phyloP scores from a whole-genome alignment of 2,113 vertebrate genomes.

The Stegastes partitus region DNA sequence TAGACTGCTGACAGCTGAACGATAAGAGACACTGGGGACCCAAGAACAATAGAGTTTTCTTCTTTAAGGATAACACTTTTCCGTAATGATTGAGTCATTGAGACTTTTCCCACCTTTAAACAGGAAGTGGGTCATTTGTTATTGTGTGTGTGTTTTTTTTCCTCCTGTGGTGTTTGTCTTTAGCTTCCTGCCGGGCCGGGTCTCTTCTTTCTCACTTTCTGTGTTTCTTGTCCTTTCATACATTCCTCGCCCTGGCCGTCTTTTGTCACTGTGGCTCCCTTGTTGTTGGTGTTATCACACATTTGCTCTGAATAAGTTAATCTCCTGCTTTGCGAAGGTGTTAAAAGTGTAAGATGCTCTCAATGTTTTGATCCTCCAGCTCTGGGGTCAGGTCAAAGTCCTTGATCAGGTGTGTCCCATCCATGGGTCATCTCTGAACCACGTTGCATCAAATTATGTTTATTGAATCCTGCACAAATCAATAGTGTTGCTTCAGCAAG shows the following conservation, averaged over 20 bases:
- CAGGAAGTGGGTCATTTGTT: constrained; percentile 70
- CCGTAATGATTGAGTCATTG: constrained; percentile 35
- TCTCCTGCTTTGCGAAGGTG: constrained; percentile 9
- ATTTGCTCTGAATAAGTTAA: constrained; percentile 24
- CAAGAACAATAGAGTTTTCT: constrained; percentile 52
- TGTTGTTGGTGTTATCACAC: constrained; percentile 8
- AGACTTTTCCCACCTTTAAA: constrained; percentile 61
- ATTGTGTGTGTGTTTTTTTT: constrained; percentile 38
- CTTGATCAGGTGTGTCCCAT: not conserved
- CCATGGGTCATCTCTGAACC: not conserved
- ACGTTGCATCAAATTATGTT: not conserved
- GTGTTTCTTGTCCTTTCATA: constrained; percentile 34
- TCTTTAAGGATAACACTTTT: constrained; percentile 27
- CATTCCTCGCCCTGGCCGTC: constrained; percentile 27
- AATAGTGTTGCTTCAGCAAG: not conserved
- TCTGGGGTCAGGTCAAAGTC: not conserved
- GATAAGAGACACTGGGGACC: constrained; percentile 22
- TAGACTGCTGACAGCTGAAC: constrained; percentile 14
- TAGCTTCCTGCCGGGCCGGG: constrained; percentile 45
- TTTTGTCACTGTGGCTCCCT: constrained; percentile 41
- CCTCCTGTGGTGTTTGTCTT: constrained; percentile 51
- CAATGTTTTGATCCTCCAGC: not conserved
- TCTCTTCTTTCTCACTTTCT: constrained; percentile 65
- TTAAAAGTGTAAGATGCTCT: not conserved
- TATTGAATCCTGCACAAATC: not conserved